phyloP scores from a whole-genome alignment of 1,140 invertebrate species.

The Drosophila melanogaster region DNA sequence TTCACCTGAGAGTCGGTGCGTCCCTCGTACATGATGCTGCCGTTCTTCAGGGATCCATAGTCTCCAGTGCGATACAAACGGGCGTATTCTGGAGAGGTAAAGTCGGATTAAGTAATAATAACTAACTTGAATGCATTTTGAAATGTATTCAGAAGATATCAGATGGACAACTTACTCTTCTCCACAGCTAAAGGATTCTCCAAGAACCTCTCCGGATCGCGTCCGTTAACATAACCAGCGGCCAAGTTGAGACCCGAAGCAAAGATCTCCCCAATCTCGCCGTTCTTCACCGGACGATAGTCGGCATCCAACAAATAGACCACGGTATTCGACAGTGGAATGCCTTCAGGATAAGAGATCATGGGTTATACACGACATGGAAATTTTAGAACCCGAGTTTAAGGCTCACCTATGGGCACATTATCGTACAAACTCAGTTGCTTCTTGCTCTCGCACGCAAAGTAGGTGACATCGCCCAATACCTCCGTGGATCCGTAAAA shows the following conservation, averaged over 20 bases:
- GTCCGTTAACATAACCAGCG: constrained; percentile 90
- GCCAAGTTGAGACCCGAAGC: constrained; percentile 92
- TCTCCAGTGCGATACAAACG: constrained; percentile 93
- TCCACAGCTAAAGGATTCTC: constrained; percentile 89
- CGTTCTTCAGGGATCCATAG: constrained; percentile 91
- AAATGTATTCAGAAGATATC: too few species aligned
- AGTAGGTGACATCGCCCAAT: constrained; percentile 92
- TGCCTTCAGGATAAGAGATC: constrained; percentile 38
- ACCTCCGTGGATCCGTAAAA: constrained; percentile 96
- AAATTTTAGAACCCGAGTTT: background rate
- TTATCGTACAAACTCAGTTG: constrained; percentile 88
- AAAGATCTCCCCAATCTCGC: constrained; percentile 91
- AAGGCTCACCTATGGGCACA: constrained; percentile 91
- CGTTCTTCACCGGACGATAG: constrained; percentile 88
- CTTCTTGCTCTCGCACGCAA: constrained; percentile 85
- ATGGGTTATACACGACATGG: constrained; percentile 84
- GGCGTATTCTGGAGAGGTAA: constrained; percentile 86
- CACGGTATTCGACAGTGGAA: constrained; percentile 90
- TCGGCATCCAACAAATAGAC: constrained; percentile 91
- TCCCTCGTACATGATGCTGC: constrained; percentile 90
- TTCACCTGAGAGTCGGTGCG: constrained; percentile 94
- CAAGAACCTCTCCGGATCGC: constrained; percentile 90
- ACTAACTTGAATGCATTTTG: too few species aligned
- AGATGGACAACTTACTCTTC: constrained; percentile 85
- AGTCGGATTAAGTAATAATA: background rate